These are phyloP conservation scores for Pseudoips prasinana DNA, from an alignment of 2,888 invertebrate genomes.

Conservation along the genomic window DNA sequence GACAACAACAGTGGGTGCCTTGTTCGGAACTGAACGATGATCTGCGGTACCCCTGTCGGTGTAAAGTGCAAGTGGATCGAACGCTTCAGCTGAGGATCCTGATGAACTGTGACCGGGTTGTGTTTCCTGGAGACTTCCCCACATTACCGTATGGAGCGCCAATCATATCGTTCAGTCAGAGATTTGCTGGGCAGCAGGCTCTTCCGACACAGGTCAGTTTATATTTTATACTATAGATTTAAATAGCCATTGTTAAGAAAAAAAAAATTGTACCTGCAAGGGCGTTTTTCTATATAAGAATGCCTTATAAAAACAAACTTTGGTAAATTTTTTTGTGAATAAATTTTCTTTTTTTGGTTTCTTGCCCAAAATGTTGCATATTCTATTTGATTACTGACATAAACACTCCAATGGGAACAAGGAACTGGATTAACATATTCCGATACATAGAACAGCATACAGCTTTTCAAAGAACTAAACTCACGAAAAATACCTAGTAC, in stretches of 20 bases:
- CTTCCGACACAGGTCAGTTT: slow-evolving; percentile 88
- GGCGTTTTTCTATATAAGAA: too few species aligned
- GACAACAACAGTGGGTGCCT: slow-evolving; percentile 84
- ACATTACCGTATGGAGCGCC: slow-evolving; percentile 90
- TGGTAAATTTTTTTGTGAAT: too few species aligned
- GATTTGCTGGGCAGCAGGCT: slow-evolving; percentile 90
- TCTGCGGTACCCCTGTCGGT: slow-evolving; percentile 88
- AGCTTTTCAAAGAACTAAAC: too few species aligned
- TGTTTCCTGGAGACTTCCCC: slow-evolving; percentile 90
- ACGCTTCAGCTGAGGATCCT: slow-evolving; percentile 78
- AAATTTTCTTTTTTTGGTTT: too few species aligned
- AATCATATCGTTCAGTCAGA: slow-evolving; percentile 89
- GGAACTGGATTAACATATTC: too few species aligned
- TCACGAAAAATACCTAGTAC: too few species aligned
- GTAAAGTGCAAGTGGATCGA: slow-evolving; percentile 75
- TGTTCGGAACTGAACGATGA: slow-evolving; percentile 90
- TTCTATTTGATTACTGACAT: too few species aligned
- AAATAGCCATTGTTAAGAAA: neutral
- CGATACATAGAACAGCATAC: too few species aligned
- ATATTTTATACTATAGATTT: neutral
- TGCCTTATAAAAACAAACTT: too few species aligned
- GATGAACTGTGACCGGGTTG: slow-evolving; percentile 92
- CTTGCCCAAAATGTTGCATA: too few species aligned
- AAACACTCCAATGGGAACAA: too few species aligned
- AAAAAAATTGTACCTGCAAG: neutral